Conservation (phyloP, 2,797 vertebrate genomes). For the Falco berigora region DNA sequence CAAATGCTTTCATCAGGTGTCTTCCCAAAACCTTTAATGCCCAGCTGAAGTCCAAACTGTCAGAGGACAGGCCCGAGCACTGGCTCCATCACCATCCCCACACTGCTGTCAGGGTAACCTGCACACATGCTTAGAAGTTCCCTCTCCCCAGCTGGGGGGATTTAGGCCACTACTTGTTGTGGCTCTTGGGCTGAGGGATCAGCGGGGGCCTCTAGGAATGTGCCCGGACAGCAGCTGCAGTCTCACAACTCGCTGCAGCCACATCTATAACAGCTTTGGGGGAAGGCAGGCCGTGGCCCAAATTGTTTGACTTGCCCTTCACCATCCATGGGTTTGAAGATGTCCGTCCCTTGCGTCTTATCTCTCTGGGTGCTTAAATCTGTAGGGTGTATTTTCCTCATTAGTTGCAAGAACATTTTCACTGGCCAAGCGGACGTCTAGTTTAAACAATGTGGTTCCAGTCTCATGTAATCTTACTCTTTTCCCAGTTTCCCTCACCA, state of each 20-base stretch:
- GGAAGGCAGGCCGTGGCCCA: neutral
- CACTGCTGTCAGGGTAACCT: neutral
- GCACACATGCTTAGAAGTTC: neutral
- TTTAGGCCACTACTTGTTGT: neutral
- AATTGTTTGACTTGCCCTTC: neutral
- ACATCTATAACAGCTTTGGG: neutral
- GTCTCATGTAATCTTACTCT: neutral
- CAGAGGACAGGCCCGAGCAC: neutral
- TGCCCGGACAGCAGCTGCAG: neutral
- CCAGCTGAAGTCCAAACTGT: neutral
- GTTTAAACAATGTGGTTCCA: neutral
- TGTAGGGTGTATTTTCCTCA: neutral
- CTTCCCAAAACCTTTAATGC: neutral
- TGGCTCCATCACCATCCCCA: neutral
- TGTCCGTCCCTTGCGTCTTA: neutral
- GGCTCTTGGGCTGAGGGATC: neutral
- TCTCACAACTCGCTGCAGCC: neutral
- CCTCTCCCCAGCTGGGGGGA: neutral
- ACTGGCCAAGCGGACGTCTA: neutral
- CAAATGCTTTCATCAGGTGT: neutral
- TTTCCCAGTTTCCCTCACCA: neutral
- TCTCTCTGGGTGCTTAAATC: neutral
- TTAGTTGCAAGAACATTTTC: neutral
- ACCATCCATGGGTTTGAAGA: neutral
- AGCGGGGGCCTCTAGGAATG: neutral